Evolutionary conservation across 2,113 vertebrate species (phyloP).

Genomic region (Nycticryphes semicollaris): DNA sequence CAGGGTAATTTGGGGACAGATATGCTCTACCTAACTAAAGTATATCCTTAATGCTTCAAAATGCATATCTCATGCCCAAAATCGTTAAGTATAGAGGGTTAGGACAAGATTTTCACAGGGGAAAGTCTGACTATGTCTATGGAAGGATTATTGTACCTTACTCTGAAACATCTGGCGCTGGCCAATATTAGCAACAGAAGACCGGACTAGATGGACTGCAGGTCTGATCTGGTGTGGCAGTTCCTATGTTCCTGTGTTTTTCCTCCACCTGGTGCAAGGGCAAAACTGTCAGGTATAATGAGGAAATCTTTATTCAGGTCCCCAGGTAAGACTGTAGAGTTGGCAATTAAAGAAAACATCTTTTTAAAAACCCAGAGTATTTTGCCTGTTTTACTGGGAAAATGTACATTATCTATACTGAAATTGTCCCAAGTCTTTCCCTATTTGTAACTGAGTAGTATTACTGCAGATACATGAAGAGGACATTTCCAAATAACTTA

Average conservation of each 20-base stretch:
- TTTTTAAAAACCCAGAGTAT: not conserved
- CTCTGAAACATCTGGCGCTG: constrained; percentile 46
- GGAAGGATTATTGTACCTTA: constrained; percentile 52
- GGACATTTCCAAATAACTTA: not conserved
- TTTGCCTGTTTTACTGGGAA: not conserved
- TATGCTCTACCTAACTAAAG: not conserved
- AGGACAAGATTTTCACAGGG: constrained; percentile 12
- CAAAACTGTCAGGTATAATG: constrained; percentile 63
- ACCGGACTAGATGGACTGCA: constrained; percentile 67
- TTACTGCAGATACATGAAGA: not conserved
- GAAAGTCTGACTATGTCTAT: not conserved
- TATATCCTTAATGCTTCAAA: constrained; percentile 13
- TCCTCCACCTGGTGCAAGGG: constrained; percentile 61
- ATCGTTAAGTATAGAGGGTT: not conserved
- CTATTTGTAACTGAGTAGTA: not conserved
- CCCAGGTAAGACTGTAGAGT: not conserved
- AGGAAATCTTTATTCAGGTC: constrained; percentile 54
- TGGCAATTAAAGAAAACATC: constrained; percentile 53
- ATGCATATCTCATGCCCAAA: not conserved
- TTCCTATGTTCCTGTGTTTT: constrained; percentile 53
- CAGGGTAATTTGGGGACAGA: not conserved
- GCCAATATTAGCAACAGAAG: constrained; percentile 63
- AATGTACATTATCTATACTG: not conserved
- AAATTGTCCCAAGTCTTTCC: not conserved
- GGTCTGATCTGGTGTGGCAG: constrained; percentile 68